Base-by-base conservation (phyloP, 2,797 vertebrate genomes). In the Enteromius unitaeniatus region DNA sequence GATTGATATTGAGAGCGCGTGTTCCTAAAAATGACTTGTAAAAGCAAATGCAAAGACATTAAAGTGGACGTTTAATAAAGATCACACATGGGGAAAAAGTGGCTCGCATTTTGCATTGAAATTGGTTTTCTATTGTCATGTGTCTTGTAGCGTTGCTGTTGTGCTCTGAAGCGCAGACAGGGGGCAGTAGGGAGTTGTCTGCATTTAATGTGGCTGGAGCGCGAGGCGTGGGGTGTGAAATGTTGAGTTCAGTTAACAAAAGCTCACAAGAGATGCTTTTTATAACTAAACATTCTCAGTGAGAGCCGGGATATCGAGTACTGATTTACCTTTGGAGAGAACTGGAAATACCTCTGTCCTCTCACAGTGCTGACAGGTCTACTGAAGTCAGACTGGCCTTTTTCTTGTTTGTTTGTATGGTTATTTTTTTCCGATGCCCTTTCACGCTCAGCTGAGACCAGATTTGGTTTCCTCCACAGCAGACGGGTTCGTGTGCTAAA, bases 41-140 rank as follows among this genome's bases (percentile, higher is more conserved):
- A 21, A 84, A 87, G 84, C 23, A 79, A 77, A 68, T 79, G 75
- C 69, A 69, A 87, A 83, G 72, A 89, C 86, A 86, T 87, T 58
- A 87, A 87, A 86, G 87, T 82, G 82, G 83, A 81, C 77, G 55
- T 67, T 78, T 80, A 94, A 93, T 94, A 94, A 94, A 94, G 85
- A 89, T 88, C 4, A 84, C 79, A 84, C 47, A 85, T 81, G 64
- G 60, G 60, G 53, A 45, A 45, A 47, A 37, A 21, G 0, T 3
- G 2, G 19, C 26, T 62, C 6, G 60, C 60, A 10, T 70, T 75
- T 1, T 10, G 77, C 17, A 49, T 31, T 3, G 8, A 19, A 65
- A 34, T 65, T 49, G 8, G 47, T 74, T 28, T 7, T 2, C 72
- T 17, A 1, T 51, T 79, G 40, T 6, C 15, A 47, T 60, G 23